A percentile compares a stretch with the other conserved stretches of the same genome.
phyloP scores from a whole-genome alignment of 2,888 invertebrate species.

The Diarsia rubi region DNA sequence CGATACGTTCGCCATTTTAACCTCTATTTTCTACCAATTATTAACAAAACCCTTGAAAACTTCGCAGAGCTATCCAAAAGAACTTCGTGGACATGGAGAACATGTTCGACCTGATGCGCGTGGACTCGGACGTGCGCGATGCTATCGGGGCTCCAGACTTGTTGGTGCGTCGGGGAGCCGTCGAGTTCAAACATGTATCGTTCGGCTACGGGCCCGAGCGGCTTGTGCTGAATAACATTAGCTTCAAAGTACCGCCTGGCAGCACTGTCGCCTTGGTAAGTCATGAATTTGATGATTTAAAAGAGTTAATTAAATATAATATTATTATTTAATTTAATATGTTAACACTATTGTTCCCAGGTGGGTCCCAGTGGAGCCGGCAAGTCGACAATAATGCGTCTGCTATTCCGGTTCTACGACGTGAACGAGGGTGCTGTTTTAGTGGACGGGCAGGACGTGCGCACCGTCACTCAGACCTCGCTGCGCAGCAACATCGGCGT shows the following conservation, averaged over 20 bases:
- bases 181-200: conserved; percentile 97
- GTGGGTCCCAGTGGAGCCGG: conserved; percentile 98
- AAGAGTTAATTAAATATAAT: too few species aligned
- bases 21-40: too few species aligned
- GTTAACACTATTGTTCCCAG: conserved; percentile 77
- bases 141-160: conserved; percentile 94
- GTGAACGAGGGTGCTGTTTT: conserved; percentile 96
- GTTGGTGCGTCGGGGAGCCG: conserved; percentile 92
- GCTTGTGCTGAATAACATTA: conserved; percentile 94
- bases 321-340: too few species aligned
- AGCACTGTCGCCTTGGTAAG: conserved; percentile 95
- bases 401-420: conserved; percentile 99
- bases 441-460: conserved; percentile 97
- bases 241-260: conserved; percentile 95
- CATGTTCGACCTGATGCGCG: conserved; percentile 98
- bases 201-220: conserved; percentile 97
- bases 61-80: conserved; percentile 96
- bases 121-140: conserved; percentile 96
- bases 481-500: conserved; percentile 96
- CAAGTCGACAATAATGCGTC: conserved; percentile 98
- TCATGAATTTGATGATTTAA: too few species aligned
- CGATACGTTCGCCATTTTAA: too few species aligned
- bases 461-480: conserved; percentile 95
- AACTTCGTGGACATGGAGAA: conserved; percentile 99
- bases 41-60: background rate